Evolutionary conservation across 2,888 invertebrate species (phyloP).

Genomic region (Agrotis puta): DNA sequence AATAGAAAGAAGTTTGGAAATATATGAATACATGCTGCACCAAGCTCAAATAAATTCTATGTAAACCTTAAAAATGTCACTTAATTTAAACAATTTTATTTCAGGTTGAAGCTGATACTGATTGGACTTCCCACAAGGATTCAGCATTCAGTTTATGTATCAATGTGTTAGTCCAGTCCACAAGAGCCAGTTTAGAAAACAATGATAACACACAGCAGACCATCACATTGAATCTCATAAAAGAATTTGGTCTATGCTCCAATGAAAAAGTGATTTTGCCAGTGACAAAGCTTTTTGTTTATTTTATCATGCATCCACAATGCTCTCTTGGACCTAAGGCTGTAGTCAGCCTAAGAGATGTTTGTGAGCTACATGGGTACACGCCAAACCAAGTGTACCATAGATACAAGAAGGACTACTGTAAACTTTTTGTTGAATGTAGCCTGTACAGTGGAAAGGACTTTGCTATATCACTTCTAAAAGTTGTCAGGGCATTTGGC

Average conservation of each 20-base stretch:
- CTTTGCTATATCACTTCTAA: slow-evolving; percentile 91
- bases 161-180: slow-evolving; percentile 84
- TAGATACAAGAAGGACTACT: slow-evolving; percentile 92
- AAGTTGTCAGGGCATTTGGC: slow-evolving; percentile 93
- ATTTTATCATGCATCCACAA: slow-evolving; percentile 92
- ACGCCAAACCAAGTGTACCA: slow-evolving; percentile 91
- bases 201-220: slow-evolving; percentile 90
- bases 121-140: slow-evolving; percentile 78
- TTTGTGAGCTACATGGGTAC: slow-evolving; percentile 89
- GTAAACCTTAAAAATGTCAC: too few relatives aligned
- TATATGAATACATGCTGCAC: too few relatives aligned
- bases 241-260: slow-evolving; percentile 84
- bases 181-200: slow-evolving; percentile 87
- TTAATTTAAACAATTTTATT: slow-evolving; percentile 50
- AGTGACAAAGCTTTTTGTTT: slow-evolving; percentile 89
- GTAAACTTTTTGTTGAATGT: slow-evolving; percentile 91
- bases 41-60: too few relatives aligned
- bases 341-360: slow-evolving; percentile 89
- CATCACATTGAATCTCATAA: slow-evolving; percentile 89
- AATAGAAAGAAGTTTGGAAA: too few relatives aligned
- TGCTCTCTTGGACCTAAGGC: slow-evolving; percentile 91
- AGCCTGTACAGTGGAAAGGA: slow-evolving; percentile 91
- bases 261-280: slow-evolving; percentile 84
- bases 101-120: slow-evolving; percentile 72
- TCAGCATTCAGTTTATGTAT: slow-evolving; percentile 81